These are phyloP conservation scores for Drosophila repletoides DNA, from an alignment of 1,140 invertebrate genomes.

Conservation along the genomic window DNA sequence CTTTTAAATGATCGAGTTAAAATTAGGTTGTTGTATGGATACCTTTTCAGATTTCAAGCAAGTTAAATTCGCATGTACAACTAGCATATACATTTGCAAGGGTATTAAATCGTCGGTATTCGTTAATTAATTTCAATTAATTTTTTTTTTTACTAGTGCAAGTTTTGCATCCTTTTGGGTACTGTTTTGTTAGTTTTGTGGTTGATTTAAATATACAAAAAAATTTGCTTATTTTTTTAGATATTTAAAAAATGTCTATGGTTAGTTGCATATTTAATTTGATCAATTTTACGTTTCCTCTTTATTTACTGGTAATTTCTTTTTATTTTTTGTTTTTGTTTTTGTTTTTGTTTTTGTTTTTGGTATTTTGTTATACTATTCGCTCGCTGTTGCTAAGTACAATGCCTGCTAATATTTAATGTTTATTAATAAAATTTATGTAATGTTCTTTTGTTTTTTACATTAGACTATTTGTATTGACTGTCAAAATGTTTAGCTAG, in stretches of 20 bases:
- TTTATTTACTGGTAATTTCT: slow-evolving; percentile 37
- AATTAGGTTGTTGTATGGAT: too few species aligned
- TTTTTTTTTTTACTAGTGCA: neutral
- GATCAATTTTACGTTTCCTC: slow-evolving; percentile 18
- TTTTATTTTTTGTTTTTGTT: slow-evolving; percentile 43
- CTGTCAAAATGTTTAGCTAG: slow-evolving; percentile 48
- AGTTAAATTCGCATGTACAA: too few species aligned
- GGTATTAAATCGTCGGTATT: neutral
- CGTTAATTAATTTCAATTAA: neutral
- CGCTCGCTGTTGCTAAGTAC: slow-evolving; percentile 40
- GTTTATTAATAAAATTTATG: slow-evolving; percentile 35
- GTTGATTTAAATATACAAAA: slow-evolving; percentile 29
- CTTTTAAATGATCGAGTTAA: too few species aligned
- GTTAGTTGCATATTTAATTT: slow-evolving; percentile 31
- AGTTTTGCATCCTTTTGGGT: slow-evolving; percentile 12
- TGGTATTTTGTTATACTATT: slow-evolving; percentile 30
- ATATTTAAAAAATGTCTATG: slow-evolving; percentile 20
- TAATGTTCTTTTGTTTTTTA: slow-evolving; percentile 9
- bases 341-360: slow-evolving; percentile 15
- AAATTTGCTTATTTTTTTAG: slow-evolving; percentile 21
- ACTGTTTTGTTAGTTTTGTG: slow-evolving; percentile 33
- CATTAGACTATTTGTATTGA: slow-evolving; percentile 19
- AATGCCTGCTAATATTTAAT: slow-evolving; percentile 36
- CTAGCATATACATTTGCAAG: too few species aligned
- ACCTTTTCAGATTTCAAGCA: too few species aligned